Evolutionary conservation across 2,888 invertebrate species (phyloP).

Genomic region (Phyllotreta cruciferae): DNA sequence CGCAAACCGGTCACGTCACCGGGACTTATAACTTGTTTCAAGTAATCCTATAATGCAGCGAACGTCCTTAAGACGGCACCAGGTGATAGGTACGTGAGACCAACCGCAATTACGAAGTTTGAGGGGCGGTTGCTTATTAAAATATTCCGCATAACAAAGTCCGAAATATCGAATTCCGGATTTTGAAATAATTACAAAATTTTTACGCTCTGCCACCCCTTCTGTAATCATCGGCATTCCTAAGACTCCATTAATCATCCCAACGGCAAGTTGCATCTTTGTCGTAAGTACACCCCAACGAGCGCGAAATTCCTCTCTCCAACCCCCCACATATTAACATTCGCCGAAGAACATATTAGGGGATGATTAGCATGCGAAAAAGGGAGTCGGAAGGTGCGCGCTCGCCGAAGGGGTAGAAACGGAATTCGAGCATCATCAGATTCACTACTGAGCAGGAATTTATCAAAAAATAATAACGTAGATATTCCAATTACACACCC

Average conservation of each 20-base stretch:
- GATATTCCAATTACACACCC: not conserved
- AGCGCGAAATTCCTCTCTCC: slow-evolving; percentile 21
- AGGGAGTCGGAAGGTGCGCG: slow-evolving; percentile 1
- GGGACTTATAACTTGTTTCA: slow-evolving; percentile 59
- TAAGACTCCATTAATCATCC: slow-evolving; percentile 7
- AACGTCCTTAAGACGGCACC: slow-evolving; percentile 51
- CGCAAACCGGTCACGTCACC: slow-evolving; percentile 56
- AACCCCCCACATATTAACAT: slow-evolving; percentile 33
- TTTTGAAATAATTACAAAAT: not conserved
- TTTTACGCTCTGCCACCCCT: not conserved
- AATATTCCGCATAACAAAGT: too few species aligned
- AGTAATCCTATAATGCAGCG: slow-evolving; percentile 55
- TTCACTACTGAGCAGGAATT: too few species aligned
- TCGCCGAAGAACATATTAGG: slow-evolving; percentile 18
- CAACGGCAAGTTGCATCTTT: slow-evolving; percentile 14
- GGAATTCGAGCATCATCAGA: slow-evolving; percentile 6
- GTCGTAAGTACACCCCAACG: slow-evolving; percentile 23
- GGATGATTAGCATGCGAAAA: slow-evolving; percentile 17
- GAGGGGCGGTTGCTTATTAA: too few species aligned
- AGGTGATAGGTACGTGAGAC: slow-evolving; percentile 57
- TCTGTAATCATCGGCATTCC: not conserved
- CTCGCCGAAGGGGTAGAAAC: slow-evolving; percentile 9
- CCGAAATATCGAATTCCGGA: too few species aligned
- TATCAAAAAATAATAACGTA: too few species aligned
- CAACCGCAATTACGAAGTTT: slow-evolving; percentile 51